phyloP scores from a whole-genome alignment of 2,113 vertebrate species.

The Tachycineta bicolor region DNA sequence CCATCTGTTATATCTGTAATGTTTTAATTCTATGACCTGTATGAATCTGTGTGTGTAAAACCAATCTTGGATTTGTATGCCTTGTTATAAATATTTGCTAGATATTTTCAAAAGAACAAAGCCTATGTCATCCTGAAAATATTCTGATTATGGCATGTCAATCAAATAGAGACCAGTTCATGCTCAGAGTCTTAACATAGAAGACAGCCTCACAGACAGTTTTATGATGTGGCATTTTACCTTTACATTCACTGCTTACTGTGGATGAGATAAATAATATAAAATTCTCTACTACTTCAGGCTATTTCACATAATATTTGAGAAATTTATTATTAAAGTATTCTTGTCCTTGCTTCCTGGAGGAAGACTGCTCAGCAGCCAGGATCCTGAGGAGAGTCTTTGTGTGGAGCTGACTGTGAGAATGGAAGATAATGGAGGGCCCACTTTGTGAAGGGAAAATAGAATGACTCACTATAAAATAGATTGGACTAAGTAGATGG shows the following conservation, averaged over 20 bases:
- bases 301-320: neutral
- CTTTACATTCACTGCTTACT: neutral
- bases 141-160: neutral
- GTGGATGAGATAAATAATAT: neutral
- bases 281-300: neutral
- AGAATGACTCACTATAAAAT: constrained; percentile 9
- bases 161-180: neutral
- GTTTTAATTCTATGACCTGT: neutral
- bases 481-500: neutral
- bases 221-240: neutral
- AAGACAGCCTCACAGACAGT: neutral
- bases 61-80: neutral
- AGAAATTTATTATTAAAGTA: neutral
- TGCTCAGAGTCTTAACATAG: neutral
- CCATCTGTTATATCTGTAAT: neutral
- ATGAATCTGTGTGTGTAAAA: neutral
- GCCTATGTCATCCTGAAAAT: neutral
- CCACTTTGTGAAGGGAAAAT: constrained; percentile 1
- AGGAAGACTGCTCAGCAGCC: accelerated
- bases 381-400: neutral
- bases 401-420: neutral
- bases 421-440: constrained; percentile 5
- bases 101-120: neutral
- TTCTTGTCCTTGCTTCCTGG: neutral
- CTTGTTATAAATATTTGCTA: neutral